Percentiles rank a stretch among this genome's conserved stretches.
Conservation (phyloP, 2,113 vertebrate genomes). For the Loxodonta africana region DNA sequence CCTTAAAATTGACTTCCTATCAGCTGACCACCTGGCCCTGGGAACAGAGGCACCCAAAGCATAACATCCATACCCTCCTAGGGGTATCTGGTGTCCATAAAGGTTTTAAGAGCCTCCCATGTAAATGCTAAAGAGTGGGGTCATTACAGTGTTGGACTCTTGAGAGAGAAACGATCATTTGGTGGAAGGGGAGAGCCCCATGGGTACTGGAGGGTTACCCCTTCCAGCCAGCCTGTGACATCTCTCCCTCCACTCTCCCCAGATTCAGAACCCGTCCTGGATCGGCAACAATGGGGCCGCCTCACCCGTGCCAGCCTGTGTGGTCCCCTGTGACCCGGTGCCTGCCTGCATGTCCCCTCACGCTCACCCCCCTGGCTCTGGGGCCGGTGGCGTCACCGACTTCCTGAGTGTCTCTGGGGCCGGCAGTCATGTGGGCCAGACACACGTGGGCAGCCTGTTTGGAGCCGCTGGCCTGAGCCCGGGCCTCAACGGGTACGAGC, state of each 20-base stretch:
- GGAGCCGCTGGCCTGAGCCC: conserved; percentile 92
- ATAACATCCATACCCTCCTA: neutral
- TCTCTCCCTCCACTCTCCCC: conserved; percentile 64
- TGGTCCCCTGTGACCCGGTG: conserved; percentile 97
- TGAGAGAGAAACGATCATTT: no score
- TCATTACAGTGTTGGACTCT: fast-evolving
- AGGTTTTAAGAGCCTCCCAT: neutral
- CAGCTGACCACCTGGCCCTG: neutral
- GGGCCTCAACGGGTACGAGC: conserved; percentile 96
- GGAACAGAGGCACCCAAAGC: neutral
- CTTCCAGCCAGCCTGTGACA: neutral
- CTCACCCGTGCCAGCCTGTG: conserved; percentile 96
- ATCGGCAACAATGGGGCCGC: conserved; percentile 94
- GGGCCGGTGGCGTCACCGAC: conserved; percentile 94
- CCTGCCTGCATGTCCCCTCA: conserved; percentile 98
- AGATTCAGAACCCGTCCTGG: conserved; percentile 99
- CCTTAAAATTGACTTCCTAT: neutral
- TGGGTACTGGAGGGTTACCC: fast-evolving
- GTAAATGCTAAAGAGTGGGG: neutral
- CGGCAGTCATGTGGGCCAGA: conserved; percentile 94
- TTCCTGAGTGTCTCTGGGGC: conserved; percentile 94
- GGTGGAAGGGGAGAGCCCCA: neutral
- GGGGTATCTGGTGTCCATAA: neutral
- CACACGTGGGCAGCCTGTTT: conserved; percentile 97
- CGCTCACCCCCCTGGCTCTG: conserved; percentile 93